phyloP scores from a whole-genome alignment of 2,113 vertebrate species.

The Suricata suricatta region DNA sequence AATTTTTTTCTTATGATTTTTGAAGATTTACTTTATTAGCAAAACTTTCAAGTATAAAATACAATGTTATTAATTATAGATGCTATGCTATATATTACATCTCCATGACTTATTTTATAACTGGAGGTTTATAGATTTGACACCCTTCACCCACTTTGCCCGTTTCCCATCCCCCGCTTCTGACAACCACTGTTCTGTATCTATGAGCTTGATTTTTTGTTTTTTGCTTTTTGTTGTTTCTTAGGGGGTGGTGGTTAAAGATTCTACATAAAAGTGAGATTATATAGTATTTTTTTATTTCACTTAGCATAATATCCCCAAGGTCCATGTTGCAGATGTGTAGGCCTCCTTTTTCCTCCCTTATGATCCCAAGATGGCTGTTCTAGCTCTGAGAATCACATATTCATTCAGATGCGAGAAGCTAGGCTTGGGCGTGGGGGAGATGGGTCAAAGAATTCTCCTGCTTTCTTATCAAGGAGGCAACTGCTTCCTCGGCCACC shows the following conservation, averaged over 20 bases:
- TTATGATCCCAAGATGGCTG: background rate
- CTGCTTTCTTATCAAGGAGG: conserved; percentile 15
- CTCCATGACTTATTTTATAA: background rate
- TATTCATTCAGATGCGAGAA: background rate
- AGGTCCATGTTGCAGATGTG: background rate
- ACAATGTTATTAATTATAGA: background rate
- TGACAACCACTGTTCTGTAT: background rate
- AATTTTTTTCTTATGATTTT: background rate
- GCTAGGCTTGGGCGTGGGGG: background rate
- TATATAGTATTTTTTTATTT: background rate
- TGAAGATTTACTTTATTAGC: background rate
- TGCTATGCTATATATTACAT: background rate
- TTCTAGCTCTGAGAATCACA: background rate
- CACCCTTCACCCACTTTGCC: background rate
- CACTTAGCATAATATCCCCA: background rate
- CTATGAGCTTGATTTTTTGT: background rate
- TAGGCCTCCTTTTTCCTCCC: background rate
- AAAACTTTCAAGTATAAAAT: background rate
- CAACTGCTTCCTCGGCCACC: background rate
- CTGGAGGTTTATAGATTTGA: background rate
- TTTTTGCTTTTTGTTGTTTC: background rate
- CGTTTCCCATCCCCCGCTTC: background rate
- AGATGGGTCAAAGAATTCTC: background rate
- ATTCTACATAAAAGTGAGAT: background rate
- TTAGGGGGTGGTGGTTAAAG: background rate